Base-by-base conservation (phyloP, 53 echinoderm and acorn worm genomes). In the Stichopus horrens region DNA sequence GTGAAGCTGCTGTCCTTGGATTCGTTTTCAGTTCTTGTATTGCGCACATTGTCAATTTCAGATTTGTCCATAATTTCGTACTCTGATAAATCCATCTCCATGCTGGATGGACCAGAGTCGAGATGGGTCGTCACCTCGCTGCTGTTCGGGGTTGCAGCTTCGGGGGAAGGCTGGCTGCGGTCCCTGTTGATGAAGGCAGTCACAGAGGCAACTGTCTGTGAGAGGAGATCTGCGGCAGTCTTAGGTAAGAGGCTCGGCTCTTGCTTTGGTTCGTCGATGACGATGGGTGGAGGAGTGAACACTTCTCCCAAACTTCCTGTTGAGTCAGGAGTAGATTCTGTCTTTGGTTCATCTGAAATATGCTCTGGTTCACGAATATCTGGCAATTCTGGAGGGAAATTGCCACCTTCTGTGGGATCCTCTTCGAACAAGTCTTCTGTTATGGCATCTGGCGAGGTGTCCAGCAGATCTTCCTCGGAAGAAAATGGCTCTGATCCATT, bases 31-130 rank as follows among this genome's bases (percentile, higher is more conserved):
- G 89, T 67, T 56, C 79, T 92, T 14, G 65, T 77, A 53, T 78
- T 89, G 54, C 86, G 78, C 4, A 57, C 86, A 75, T 89, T 94
- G 75, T 92, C 94, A 73, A 96, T 86, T 85, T 96, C 96, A 5
- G 90, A 90, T 74, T 86, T 83, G 86, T 96, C 94, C 88, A 96
- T 83, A 91, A 96, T 90, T 88, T 96, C 96, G 89, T 94, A 96
- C n/a, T 93, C 96, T 3, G 94, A 92, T 14, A 92, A 83, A 58
- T 96, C 96, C 7, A 90, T 87, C 16, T 96, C 96, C 83, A 90
- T 88, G 54, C 86, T 88, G 7, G 92, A 75, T 13, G 83, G 94
- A 7, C 74, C 59, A 58, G 76, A 77, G 37, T 57, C 71, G 14
- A n/a, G 71, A 18, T 71, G 71, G 7, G 71, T 7, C 21, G 71